Evolutionary conservation across 1,140 invertebrate genomes (phyloP).

Genomic region (Saccostrea cuccullata): DNA sequence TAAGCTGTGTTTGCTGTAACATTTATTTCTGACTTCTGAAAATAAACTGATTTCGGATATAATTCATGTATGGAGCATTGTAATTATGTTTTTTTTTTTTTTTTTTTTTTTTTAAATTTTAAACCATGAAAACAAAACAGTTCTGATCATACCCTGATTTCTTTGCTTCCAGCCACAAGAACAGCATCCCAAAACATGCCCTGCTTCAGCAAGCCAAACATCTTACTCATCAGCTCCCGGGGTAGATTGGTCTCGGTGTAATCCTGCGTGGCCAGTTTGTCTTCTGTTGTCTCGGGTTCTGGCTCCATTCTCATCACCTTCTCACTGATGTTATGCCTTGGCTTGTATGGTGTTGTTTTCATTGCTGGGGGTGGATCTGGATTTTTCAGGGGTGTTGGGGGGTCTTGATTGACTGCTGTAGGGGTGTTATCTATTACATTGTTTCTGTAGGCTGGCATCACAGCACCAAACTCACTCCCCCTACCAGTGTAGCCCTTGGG

Average conservation of each 20-base stretch:
- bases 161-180: conserved; percentile 61
- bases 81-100: no score
- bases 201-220: conserved; percentile 59
- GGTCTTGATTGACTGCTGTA: neutral
- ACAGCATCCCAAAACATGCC: conserved; percentile 70
- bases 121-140: no score
- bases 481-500: conserved; percentile 27
- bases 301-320: conserved; percentile 11
- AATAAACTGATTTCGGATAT: no score
- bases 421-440: neutral
- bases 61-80: no score
- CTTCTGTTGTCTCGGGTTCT: neutral
- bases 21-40: no score
- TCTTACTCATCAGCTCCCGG: conserved; percentile 54
- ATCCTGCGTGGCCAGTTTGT: conserved; percentile 48
- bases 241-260: conserved; percentile 54
- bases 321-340: conserved; percentile 42
- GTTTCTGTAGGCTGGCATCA: neutral
- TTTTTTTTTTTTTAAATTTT: no score
- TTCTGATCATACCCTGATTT: conserved; percentile 63
- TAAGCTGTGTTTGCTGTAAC: no score
- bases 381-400: neutral
- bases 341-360: conserved; percentile 35
- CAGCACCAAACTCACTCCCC: neutral
- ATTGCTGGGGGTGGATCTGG: conserved; percentile 19